phyloP scores from a whole-genome alignment of 2,888 invertebrate species.

The Nemotelus nigrinus region DNA sequence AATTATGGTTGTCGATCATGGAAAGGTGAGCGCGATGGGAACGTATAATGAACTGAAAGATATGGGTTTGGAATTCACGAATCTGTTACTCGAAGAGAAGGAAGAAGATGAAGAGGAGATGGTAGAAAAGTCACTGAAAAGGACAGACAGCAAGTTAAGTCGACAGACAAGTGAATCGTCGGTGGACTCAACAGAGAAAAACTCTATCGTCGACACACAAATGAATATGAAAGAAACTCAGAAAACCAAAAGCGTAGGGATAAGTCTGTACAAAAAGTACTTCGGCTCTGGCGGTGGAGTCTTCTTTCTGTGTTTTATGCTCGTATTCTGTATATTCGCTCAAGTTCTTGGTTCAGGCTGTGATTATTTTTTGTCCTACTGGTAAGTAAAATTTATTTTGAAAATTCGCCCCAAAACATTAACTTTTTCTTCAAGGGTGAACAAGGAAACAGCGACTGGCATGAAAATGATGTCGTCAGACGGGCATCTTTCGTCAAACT shows the following conservation, averaged over 20 bases:
- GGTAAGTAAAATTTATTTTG: constrained; percentile 62
- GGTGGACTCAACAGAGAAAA: constrained; percentile 69
- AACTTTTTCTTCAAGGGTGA: constrained; percentile 67
- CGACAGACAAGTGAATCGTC: constrained; percentile 64
- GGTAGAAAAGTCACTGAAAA: constrained; percentile 57
- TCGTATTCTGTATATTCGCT: constrained; percentile 72
- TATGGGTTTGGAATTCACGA: constrained; percentile 81
- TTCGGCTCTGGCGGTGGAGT: constrained; percentile 77
- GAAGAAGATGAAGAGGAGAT: constrained; percentile 63
- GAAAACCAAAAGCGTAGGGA: constrained; percentile 72
- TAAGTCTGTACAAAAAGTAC: constrained; percentile 73
- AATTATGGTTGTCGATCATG: constrained; percentile 64
- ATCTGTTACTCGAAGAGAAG: constrained; percentile 67
- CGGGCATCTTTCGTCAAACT: too few relatives aligned
- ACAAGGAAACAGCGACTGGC: constrained; percentile 64
- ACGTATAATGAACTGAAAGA: constrained; percentile 77
- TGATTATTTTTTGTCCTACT: constrained; percentile 82
- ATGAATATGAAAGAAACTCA: constrained; percentile 69
- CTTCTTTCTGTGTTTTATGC: constrained; percentile 69
- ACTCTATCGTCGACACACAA: constrained; percentile 61
- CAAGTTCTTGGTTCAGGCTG: constrained; percentile 78
- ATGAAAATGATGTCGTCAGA: too few relatives aligned
- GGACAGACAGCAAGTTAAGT: constrained; percentile 53
- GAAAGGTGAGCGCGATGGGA: constrained; percentile 68
- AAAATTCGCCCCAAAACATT: too few relatives aligned